phyloP scores from a whole-genome alignment of 1,140 invertebrate species.

The Laupala kohalensis region DNA sequence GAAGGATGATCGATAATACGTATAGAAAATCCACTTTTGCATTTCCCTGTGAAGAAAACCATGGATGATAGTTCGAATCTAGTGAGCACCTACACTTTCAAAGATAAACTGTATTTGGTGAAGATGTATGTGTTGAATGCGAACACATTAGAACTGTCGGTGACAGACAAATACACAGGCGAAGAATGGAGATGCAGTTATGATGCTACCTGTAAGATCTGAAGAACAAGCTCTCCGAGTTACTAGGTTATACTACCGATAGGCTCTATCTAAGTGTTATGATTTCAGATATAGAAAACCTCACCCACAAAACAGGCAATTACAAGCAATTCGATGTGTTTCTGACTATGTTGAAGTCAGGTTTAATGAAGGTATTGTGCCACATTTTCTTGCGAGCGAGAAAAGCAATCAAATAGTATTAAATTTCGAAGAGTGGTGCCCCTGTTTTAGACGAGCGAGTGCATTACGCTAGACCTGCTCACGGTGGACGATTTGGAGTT shows the following conservation, averaged over 20 bases:
- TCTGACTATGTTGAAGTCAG: slow-evolving; percentile 35
- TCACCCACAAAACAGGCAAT: slow-evolving; percentile 37
- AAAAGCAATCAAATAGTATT: neutral
- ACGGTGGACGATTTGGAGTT: slow-evolving; percentile 30
- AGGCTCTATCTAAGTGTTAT: neutral
- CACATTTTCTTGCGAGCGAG: neutral
- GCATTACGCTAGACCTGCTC: slow-evolving; percentile 28
- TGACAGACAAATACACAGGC: slow-evolving; percentile 34
- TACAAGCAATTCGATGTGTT: slow-evolving; percentile 38
- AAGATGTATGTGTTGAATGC: slow-evolving; percentile 29
- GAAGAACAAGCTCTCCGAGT: too few relatives aligned
- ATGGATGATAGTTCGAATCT: slow-evolving; percentile 23
- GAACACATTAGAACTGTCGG: slow-evolving; percentile 26
- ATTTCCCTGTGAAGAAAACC: neutral
- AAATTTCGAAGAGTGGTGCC: neutral
- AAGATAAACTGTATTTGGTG: slow-evolving; percentile 31
- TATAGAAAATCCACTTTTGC: too few relatives aligned
- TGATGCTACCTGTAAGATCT: slow-evolving; percentile 31
- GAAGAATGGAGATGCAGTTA: slow-evolving; percentile 39
- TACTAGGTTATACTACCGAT: neutral
- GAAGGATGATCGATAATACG: too few relatives aligned
- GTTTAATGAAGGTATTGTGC: slow-evolving; percentile 31
- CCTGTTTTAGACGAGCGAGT: slow-evolving; percentile 27
- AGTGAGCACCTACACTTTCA: slow-evolving; percentile 31
- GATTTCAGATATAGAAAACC: slow-evolving; percentile 34